Evolutionary conservation across 53 echinoderm and acorn worm genomes (phyloP), one percentile per base, ranked within the genome.

Genomic region (Zoroaster sp.): DNA sequence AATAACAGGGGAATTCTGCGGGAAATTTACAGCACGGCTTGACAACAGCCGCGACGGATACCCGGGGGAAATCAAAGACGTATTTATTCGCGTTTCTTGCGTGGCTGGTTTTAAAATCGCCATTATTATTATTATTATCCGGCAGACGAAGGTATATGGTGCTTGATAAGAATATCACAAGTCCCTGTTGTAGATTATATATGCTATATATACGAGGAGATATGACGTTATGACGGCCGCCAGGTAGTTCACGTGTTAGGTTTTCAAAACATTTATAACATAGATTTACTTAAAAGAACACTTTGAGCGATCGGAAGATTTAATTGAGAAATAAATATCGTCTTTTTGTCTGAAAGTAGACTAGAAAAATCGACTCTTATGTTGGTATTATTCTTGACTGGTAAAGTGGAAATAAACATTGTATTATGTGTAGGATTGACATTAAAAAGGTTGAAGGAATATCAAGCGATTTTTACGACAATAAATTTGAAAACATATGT

Each of bases 61-160:
- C 82, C 82, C 80, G 28, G 13, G 82, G 82, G 82, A 82, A 82
- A 82, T 82, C 82, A 82, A 67, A 53, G 43, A 40, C 66, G 82
- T 82, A 82, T 82, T 82, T 82, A 82, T 82, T 82, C 82, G 37
- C 33, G 35, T 79, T 79, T 55, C 79, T 55, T 79, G 79, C 79
- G 79, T 63, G 55, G 79, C 38, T 79, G 63, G 55, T 59, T 79
- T 59, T 53, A 37, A 59, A 71, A 38, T 38, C 71, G 18, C 38
- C 15, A 71, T 71, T 35, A 35, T 18, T 18, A 17, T 38, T 14
- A 47, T 14, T 10, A 10, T 47, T 47, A 10, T 47, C 14, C 14
- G 9, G 14, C 9, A 10, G 9, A 10, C 14, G 49, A 2, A 4
- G 38, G 3, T 11, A 32, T 2, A 21, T 54, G 28, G 63, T 59